Base-by-base conservation (phyloP, 1,140 invertebrate species). In the Cyclina sinensis region DNA sequence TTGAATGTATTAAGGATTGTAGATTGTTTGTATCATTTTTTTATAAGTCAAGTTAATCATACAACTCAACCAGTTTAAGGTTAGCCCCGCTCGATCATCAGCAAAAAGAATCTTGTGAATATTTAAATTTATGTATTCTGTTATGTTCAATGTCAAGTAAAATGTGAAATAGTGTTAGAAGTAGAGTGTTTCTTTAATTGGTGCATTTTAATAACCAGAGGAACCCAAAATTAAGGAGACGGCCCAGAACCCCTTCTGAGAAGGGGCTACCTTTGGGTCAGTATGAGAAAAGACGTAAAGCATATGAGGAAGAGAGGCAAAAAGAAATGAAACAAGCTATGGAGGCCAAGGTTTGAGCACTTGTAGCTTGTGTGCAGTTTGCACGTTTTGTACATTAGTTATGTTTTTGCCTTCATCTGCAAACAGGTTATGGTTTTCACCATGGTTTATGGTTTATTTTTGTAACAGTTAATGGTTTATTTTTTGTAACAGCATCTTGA, bases 281-380 rank as follows among this genome's bases (percentile, higher is more conserved):
- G 39, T 87, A 87, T 70, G 85, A 87, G 37, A 43, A 80, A n/a
- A 39, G 51, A 70, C 48, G 62, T 73, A 87, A 87, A 80, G 57
- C 39, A 7, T 51, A 68, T 11, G 76, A 48, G 5, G 11, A 62
- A 37, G 74, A 87, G 35, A 79, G 85, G 54, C 48, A 80, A 18
- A 18, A 24, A 32, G 85, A 87, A 54, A 87, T 80, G 74, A 16
- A 70, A 35, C 27, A 80, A 80, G 85, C 76, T 35, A 30, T 87
- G 85, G 74, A 43, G 24, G 3, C 76, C 14, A 87, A 87, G 85
- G 85, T 87, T 87, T 32, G 76, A n/a, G 43, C 70, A 74, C 70
- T 24, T 74, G 70, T 48, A 48, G 37, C 37, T 74, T 74, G 70
- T 48, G 46, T 18, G n/a, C 70, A 73, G 24, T 48, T 11, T 24